phyloP scores from a whole-genome alignment of 2,888 invertebrate genomes.

The Macaria notata region DNA sequence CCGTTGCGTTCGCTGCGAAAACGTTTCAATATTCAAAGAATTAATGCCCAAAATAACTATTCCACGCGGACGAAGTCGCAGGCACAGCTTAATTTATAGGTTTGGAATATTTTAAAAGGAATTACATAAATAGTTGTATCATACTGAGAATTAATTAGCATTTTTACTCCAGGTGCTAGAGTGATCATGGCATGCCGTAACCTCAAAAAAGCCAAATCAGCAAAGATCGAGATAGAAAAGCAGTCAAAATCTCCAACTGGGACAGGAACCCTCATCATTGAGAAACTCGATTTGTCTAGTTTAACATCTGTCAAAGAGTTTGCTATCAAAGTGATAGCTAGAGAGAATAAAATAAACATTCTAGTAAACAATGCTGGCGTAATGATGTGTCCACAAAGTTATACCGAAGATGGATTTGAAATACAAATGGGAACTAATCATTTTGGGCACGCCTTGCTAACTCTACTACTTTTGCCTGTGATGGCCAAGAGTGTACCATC shows the following conservation, averaged over 20 bases:
- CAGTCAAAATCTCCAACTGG: slow-evolving; percentile 33
- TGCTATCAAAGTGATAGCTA: slow-evolving; percentile 61
- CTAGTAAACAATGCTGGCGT: slow-evolving; percentile 87
- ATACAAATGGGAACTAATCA: slow-evolving; percentile 86
- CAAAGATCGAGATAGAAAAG: slow-evolving; percentile 73
- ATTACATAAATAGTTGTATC: too few relatives aligned
- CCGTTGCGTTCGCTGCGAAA: too few relatives aligned
- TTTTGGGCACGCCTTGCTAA: slow-evolving; percentile 84
- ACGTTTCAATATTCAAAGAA: too few relatives aligned
- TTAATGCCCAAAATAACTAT: too few relatives aligned
- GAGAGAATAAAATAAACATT: slow-evolving; percentile 77
- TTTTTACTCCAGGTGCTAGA: slow-evolving; percentile 66
- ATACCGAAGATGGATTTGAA: slow-evolving; percentile 86
- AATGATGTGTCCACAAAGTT: slow-evolving; percentile 84
- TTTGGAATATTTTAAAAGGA: too few relatives aligned
- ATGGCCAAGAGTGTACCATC: slow-evolving; percentile 82
- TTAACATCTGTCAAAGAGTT: slow-evolving; percentile 82
- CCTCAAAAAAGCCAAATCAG: slow-evolving; percentile 70
- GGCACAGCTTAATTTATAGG: too few relatives aligned
- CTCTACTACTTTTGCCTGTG: slow-evolving; percentile 81
- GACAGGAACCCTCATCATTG: slow-evolving; percentile 57
- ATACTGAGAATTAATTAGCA: too few relatives aligned
- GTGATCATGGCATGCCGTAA: slow-evolving; percentile 78
- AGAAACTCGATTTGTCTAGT: slow-evolving; percentile 80
- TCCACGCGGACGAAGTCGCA: too few relatives aligned